Conservation (phyloP, 2,888 invertebrate species). For the Fissipunctia ypsillon region DNA sequence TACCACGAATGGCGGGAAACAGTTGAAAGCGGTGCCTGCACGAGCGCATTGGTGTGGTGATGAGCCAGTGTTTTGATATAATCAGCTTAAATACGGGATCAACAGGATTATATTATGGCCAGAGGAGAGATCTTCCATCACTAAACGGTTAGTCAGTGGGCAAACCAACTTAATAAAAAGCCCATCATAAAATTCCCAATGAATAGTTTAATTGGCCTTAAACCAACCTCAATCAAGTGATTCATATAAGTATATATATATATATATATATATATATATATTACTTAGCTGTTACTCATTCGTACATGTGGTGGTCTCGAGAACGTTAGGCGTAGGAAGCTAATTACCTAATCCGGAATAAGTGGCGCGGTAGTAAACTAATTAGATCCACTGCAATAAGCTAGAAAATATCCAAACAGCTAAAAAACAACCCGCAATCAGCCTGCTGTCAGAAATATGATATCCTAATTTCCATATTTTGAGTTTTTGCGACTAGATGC, state of each 20-base stretch:
- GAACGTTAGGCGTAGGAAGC: conserved; percentile 12
- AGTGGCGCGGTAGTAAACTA: conserved; percentile 8
- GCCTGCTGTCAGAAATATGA: no score
- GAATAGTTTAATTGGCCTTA: neutral
- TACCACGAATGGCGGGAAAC: neutral
- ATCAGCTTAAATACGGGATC: neutral
- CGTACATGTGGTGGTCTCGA: conserved; percentile 22
- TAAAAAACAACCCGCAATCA: no score
- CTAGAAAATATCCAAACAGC: no score
- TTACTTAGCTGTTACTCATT: neutral
- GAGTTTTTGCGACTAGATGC: neutral
- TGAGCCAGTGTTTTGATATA: neutral
- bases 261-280: neutral
- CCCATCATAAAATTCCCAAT: neutral
- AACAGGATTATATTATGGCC: neutral
- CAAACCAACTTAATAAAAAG: neutral
- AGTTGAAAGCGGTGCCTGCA: neutral
- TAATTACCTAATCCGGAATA: conserved; percentile 18
- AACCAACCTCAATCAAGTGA: conserved; percentile 3
- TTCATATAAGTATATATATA: neutral
- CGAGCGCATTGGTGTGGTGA: neutral
- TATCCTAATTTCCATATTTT: no score
- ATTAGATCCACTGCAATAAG: conserved; percentile 9
- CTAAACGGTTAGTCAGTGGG: neutral
- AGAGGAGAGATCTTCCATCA: neutral